Evolutionary conservation across 1,140 invertebrate genomes (phyloP), one percentile per base, ranked within the genome.

Genomic region (Liolophura sinensis): DNA sequence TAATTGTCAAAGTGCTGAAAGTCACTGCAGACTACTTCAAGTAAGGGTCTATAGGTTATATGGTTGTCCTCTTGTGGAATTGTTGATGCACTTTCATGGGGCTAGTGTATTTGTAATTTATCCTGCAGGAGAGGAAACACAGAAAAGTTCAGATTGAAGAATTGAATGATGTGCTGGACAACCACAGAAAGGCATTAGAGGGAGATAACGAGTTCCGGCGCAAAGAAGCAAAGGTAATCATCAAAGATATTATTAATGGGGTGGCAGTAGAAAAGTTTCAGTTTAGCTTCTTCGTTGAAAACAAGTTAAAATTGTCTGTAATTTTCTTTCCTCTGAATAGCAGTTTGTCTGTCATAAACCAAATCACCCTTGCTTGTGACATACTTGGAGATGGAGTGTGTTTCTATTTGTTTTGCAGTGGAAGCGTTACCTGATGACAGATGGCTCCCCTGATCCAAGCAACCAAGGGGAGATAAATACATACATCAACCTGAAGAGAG

Each of bases 381-480:
- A 40, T 40, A 40, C 9, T 5, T 40, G 31, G n/a, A n/a, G 11
- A 11, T 59, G 12, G 1, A 15, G 9, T 5, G 31, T 40, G 31
- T 11, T 50, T 61, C 40, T 22, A 4, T 31, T 64, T 66, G 27
- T 56, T 67, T 49, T 69, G 25, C 62, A 84, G 79, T 84, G 83
- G 83, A 74, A 77, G 20, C 71, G 83, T 24, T 83, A 82, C 68
- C 82, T 83, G 81, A 69, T 74, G 54, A 84, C 82, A 74, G 82
- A 84, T 72, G 83, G 83, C 16, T 81, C 82, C 15, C 82, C 83
- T 1, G 80, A 84, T 69, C 83, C 83, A 14, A 77, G 75, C 1
- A 74, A 75, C n/a, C 76, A 75, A 49, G 76, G 77, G 54, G 81
- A 84, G 66, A 84, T 84, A 49, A 84, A 84, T 68, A 82, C 81